Base-by-base conservation (phyloP, 2,113 vertebrate genomes). In the Turnix velox region DNA sequence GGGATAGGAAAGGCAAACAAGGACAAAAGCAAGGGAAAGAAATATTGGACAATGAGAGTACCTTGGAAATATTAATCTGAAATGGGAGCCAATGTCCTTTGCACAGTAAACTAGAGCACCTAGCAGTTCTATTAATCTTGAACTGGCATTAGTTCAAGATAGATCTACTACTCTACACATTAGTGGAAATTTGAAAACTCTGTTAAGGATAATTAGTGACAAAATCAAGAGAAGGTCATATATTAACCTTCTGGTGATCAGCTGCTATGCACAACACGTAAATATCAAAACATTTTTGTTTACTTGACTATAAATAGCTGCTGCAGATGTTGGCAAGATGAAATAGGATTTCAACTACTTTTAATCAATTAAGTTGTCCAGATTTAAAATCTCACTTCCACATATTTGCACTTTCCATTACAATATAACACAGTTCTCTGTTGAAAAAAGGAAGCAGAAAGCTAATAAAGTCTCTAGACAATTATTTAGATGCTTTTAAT, bases 401-500 rank as follows among this genome's bases (percentile, higher is more conserved):
- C 71, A 45, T 88, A 86, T 65, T 88, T 88, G 51, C 2, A 4
- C 55, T 71, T 93, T 92, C 72, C 73, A 84, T 69, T 81, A 76
- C 59, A 81, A 28, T 16, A 33, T 61, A 85, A 66, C 23, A 48
- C 39, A 90, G 72, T 35, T 88, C 63, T 93, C 79, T 46, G 63
- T 63, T 63, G 72, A 95, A 92, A 84, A 30, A 88, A 77, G 73
- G 84, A 86, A 90, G 51, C 14, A 81, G 68, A 90, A 84, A 84
- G 48, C 42, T 90, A 92, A 92, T 88, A 59, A 92, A 77, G 42
- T 78, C 84, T 92, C 88, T 51, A 84, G 88, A 77, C 55, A 81
- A 84, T 88, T 92, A 84, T 94, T 90, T 88, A 90, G 33, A 57
- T 63, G 55, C 35, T 84, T 94, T 93, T 92, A 96, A 94, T 95